Percentiles rank a stretch among this genome's conserved stretches.
phyloP scores from a whole-genome alignment of 92 coral and sea anemone genomes.

The Meandrina meandrites region DNA sequence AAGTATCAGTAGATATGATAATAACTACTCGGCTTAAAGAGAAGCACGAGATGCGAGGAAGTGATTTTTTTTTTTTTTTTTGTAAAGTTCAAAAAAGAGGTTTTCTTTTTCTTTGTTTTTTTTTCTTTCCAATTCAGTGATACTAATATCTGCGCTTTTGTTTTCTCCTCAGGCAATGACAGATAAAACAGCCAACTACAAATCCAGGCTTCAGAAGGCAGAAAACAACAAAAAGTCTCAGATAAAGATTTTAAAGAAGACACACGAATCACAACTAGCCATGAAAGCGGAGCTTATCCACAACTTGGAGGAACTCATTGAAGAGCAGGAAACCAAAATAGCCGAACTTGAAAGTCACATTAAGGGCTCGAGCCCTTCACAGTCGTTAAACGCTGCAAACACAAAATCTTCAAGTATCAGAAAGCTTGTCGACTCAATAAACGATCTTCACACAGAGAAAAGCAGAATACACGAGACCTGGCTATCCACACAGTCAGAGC shows the following conservation, averaged over 20 bases:
- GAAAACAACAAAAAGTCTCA: conserved; percentile 92
- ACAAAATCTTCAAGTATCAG: conserved; percentile 76
- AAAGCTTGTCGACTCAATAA: conserved; percentile 86
- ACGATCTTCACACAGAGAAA: conserved; percentile 78
- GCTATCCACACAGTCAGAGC: conserved; percentile 91
- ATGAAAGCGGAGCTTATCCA: conserved; percentile 88
- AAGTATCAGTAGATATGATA: too few relatives aligned
- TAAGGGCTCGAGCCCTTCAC: conserved; percentile 62
- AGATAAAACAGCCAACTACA: conserved; percentile 85
- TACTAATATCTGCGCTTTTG: background rate
- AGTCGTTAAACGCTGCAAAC: conserved; percentile 20
- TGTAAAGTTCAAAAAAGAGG: too few relatives aligned
- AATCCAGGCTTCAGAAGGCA: conserved; percentile 80
- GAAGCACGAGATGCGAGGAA: too few relatives aligned
- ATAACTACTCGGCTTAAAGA: too few relatives aligned
- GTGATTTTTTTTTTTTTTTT: too few relatives aligned
- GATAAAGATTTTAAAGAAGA: conserved; percentile 92
- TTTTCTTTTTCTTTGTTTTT: background rate
- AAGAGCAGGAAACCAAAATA: conserved; percentile 84
- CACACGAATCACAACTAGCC: conserved; percentile 84
- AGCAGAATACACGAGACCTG: conserved; percentile 80
- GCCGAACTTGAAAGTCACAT: conserved; percentile 71
- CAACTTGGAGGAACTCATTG: conserved; percentile 83
- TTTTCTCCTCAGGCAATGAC: conserved; percentile 65
- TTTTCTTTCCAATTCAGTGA: background rate